phyloP scores from a whole-genome alignment of 2,113 vertebrate genomes.

The Beaufortia kweichowensis region DNA sequence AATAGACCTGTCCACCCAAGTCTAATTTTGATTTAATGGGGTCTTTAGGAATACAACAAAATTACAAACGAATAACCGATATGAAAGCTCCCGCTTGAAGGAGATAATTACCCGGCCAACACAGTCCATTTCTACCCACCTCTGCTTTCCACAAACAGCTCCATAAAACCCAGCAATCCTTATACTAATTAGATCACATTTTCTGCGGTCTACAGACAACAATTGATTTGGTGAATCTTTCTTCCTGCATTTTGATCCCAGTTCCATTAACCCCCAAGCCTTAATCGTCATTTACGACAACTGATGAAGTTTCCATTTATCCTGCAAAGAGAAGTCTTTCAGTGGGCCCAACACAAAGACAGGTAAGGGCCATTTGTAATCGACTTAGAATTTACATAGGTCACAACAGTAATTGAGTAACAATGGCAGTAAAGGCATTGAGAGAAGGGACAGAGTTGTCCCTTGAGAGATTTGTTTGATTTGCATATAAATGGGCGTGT shows the following conservation, averaged over 20 bases:
- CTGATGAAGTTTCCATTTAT: constrained; percentile 36
- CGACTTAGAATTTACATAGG: constrained; percentile 65
- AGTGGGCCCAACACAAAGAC: constrained; percentile 19
- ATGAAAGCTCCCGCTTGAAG: background rate
- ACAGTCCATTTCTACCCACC: background rate
- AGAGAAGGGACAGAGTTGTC: constrained; percentile 44
- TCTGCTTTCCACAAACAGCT: constrained; percentile 17
- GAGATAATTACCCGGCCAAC: background rate
- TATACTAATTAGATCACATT: constrained; percentile 33
- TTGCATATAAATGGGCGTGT: constrained; percentile 73
- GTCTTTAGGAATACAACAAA: too few species aligned
- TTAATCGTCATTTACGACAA: constrained; percentile 8
- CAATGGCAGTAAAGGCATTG: constrained; percentile 48
- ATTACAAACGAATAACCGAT: background rate
- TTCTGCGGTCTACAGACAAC: constrained; percentile 13
- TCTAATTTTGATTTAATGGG: background rate
- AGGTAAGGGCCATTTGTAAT: constrained; percentile 62
- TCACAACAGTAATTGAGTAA: constrained; percentile 63
- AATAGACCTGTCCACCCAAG: background rate
- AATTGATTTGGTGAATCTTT: constrained; percentile 31
- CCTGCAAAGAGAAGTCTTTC: constrained; percentile 12
- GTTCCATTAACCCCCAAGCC: constrained; percentile 39
- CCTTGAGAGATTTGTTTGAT: constrained; percentile 59
- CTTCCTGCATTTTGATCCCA: constrained; percentile 23
- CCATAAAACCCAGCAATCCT: background rate